Base-by-base conservation (phyloP, 2,888 invertebrate species). In the Tetragnatha montana region DNA sequence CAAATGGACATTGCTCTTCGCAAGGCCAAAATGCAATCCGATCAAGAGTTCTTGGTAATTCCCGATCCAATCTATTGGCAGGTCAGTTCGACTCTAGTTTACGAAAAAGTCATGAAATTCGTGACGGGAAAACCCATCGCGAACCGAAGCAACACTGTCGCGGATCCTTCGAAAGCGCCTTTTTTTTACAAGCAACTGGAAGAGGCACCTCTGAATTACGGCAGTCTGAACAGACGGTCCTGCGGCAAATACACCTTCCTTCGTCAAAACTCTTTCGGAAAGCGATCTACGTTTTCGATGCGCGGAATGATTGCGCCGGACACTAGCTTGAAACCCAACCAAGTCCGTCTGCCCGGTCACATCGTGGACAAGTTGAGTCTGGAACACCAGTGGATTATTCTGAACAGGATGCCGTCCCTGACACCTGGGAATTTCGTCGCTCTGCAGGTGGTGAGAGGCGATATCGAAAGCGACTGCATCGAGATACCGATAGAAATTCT, bases 51-150 rank as follows among this genome's bases (percentile, higher is more conserved):
- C 51, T 35, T 86, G 8, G 47, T 80, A 0, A 17, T 86, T 3
- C 86, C 79, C 8, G 86, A 86, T 47, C 86, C 86, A 0, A 80
- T 86, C 35, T 86, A 73, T 60, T 86, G 85, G 79, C 85, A 85
- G 50, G 49, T 85, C 1, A 1, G 2, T 0, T 49, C 78, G 1
- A 85, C 85, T 2, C n/a, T 85, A 8, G 17, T 70, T 0, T 79
- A 79, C 49, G 85, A 85, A 71, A 85, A 85, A n/a, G 21, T 80
- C 2, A 60, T 73, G 50, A 86, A 79, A 6, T 79, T 71, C 21
- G 73, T 79, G 7, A 7, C 14, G 10, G 69, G 49, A 2, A 8
- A 8, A n/a, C 78, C 78, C 22, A 51, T 86, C 21, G 79, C 79
- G 12, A 51, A 21, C 14, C 47, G 51, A 10, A 79, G 71, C 8